Conservation (phyloP, 2,113 vertebrate genomes). For the Perca flavescens region DNA sequence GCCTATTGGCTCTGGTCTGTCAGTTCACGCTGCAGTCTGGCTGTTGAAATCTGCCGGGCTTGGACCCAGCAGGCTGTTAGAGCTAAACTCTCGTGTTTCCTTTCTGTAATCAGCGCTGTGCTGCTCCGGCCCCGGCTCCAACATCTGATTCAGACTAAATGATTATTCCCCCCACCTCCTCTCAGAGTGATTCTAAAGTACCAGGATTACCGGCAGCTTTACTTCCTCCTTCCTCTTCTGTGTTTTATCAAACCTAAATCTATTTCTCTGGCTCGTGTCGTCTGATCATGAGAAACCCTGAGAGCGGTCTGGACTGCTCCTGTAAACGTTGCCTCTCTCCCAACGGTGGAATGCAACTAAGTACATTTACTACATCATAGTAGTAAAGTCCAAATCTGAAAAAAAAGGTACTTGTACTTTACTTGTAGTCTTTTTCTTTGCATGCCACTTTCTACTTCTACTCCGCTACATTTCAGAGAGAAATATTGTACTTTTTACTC, state of each 20-base stretch:
- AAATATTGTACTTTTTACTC: too few relatives aligned
- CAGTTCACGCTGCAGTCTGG: background rate
- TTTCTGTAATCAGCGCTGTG: constrained; percentile 21
- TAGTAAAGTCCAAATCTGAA: too few relatives aligned
- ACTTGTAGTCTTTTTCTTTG: too few relatives aligned
- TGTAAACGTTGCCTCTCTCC: background rate
- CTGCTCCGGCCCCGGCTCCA: constrained; percentile 2
- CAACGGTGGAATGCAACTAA: too few relatives aligned
- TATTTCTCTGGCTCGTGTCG: background rate
- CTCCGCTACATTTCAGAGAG: too few relatives aligned
- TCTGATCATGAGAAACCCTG: background rate
- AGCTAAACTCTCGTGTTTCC: constrained; percentile 16
- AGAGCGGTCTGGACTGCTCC: background rate
- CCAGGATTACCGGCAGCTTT: constrained; percentile 30
- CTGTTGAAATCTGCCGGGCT: constrained; percentile 12
- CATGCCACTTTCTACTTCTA: too few relatives aligned
- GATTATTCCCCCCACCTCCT: background rate
- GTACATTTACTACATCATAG: too few relatives aligned
- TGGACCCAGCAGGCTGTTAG: background rate
- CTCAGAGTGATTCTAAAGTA: constrained; percentile 16
- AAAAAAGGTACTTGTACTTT: too few relatives aligned
- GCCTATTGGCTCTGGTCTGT: background rate
- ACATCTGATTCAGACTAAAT: constrained; percentile 34
- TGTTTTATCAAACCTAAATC: constrained; percentile 15
- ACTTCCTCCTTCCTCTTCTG: constrained; percentile 6